A percentile compares a stretch with the other conserved stretches of the same genome.
These are phyloP conservation scores for Centroberyx gerrardi DNA, from an alignment of 2,797 vertebrate genomes.

Conservation along the genomic window DNA sequence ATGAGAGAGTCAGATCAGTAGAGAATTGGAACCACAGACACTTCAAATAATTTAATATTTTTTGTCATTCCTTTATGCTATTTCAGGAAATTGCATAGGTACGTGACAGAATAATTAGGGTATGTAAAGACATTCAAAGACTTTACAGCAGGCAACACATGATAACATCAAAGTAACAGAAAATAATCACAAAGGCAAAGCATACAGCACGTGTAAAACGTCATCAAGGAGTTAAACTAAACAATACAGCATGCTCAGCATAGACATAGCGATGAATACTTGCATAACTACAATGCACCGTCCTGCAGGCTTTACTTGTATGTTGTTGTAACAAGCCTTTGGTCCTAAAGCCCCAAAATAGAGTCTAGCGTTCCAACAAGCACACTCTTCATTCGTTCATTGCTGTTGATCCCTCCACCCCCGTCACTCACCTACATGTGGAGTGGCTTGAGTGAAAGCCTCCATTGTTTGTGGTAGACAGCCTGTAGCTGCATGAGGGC, in stretches of 20 bases:
- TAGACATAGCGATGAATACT: background rate
- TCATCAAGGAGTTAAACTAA: no score
- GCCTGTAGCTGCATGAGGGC: slow-evolving; percentile 43
- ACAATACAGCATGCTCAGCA: background rate
- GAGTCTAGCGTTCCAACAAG: background rate
- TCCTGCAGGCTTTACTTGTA: background rate
- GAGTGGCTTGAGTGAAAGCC: background rate
- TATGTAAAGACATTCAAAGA: no score
- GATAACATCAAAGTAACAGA: background rate
- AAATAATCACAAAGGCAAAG: background rate
- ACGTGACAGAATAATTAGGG: no score
- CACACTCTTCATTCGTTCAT: background rate
- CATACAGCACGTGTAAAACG: background rate
- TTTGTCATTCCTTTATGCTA: no score
- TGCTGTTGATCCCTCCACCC: background rate
- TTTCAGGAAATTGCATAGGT: no score
- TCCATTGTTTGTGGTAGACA: slow-evolving; percentile 23
- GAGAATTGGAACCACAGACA: no score
- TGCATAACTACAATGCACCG: no score
- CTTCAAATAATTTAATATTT: no score
- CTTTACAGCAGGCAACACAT: no score
- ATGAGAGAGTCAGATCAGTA: background rate
- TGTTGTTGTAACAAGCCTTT: background rate
- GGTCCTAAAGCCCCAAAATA: background rate
- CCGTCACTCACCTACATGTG: background rate